Evolutionary conservation across 2,888 invertebrate genomes (phyloP).

Genomic region (Synergus itoensis): DNA sequence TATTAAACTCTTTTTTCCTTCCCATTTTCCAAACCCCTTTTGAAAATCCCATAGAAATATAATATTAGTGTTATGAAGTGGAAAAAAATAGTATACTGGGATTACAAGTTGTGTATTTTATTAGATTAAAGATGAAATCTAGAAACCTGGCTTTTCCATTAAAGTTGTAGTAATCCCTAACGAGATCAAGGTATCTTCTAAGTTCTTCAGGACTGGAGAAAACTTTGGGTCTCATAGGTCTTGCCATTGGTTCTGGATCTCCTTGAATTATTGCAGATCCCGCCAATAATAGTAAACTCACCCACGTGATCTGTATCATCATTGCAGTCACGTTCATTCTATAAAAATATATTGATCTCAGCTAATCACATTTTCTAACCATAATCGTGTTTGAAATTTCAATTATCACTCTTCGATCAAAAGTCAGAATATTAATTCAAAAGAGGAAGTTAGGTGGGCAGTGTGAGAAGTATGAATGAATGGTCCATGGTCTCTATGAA

Average conservation of each 20-base stretch:
- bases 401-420: slow-evolving; percentile 36
- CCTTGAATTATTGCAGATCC: slow-evolving; percentile 48
- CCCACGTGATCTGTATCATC: slow-evolving; percentile 30
- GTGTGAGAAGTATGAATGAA: not conserved
- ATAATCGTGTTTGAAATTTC: slow-evolving; percentile 12
- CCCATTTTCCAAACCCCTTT: too few relatives aligned
- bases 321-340: slow-evolving; percentile 38
- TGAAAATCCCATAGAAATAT: not conserved
- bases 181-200: slow-evolving; percentile 78
- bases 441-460: slow-evolving; percentile 8
- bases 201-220: slow-evolving; percentile 79
- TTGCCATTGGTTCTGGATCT: slow-evolving; percentile 63
- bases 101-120: not conserved
- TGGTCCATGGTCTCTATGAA: slow-evolving; percentile 12
- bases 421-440: not conserved
- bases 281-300: slow-evolving; percentile 44
- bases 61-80: not conserved
- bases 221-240: slow-evolving; percentile 76
- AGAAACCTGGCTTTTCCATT: slow-evolving; percentile 79
- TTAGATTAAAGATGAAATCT: slow-evolving; percentile 1
- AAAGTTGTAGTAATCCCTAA: slow-evolving; percentile 79
- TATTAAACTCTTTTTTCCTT: not conserved
- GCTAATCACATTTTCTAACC: too few relatives aligned
- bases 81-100: not conserved
- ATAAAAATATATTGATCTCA: not conserved